A percentile compares a stretch with the other conserved stretches of the same genome.
Evolutionary conservation across 2,113 vertebrate genomes (phyloP).

Genomic region (Muntiacus reevesi): DNA sequence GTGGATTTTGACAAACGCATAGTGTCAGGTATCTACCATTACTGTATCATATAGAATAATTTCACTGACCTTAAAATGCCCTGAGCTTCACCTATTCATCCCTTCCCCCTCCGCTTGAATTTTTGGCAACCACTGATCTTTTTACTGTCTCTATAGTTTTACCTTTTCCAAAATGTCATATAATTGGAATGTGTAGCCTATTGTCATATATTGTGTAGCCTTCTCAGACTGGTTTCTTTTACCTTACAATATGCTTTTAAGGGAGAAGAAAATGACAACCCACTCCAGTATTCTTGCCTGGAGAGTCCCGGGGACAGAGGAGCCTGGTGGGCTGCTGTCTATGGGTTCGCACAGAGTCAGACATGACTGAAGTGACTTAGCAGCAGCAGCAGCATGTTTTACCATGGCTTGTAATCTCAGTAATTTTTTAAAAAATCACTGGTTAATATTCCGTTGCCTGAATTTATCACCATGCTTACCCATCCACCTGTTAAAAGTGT

Average conservation of each 20-base stretch:
- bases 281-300: no score
- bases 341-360: neutral
- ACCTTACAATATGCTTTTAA: no score
- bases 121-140: neutral
- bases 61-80: neutral
- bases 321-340: no score
- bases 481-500: neutral
- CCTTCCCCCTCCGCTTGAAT: neutral
- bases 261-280: no score
- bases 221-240: no score
- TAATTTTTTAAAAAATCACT: neutral
- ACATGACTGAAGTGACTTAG: neutral
- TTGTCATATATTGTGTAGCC: neutral
- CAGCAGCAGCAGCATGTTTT: neutral
- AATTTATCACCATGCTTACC: neutral
- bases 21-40: neutral
- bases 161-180: neutral
- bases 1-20: neutral
- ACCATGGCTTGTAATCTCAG: neutral
- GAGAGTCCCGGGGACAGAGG: no score
- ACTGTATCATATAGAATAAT: neutral
- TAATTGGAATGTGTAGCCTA: neutral
- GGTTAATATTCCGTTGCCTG: neutral
- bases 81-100: neutral
- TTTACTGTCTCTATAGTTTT: neutral